These are phyloP conservation scores for Pseudochromis fuscus DNA, from an alignment of 2,797 vertebrate genomes.

Conservation along the genomic window DNA sequence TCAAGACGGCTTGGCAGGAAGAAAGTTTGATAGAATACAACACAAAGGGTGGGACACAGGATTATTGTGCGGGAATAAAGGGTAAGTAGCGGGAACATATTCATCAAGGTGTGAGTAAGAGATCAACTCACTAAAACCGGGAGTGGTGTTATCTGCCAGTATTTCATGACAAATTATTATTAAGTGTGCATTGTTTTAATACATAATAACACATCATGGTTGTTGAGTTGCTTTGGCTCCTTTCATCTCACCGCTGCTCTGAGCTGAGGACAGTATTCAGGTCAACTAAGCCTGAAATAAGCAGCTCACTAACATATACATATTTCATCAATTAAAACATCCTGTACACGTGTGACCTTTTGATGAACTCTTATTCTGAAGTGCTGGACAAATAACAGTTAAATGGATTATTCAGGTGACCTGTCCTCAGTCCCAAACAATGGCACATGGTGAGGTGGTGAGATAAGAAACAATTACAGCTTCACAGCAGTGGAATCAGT, in stretches of 20 bases:
- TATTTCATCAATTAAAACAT: too few relatives aligned
- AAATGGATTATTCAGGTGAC: too few relatives aligned
- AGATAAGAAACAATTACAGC: too few relatives aligned
- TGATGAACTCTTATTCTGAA: too few relatives aligned
- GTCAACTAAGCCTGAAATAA: too few relatives aligned
- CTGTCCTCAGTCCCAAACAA: too few relatives aligned
- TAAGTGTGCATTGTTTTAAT: neutral
- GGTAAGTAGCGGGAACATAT: neutral
- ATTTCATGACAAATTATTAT: neutral
- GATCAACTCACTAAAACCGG: neutral
- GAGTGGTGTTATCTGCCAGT: neutral
- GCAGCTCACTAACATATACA: too few relatives aligned
- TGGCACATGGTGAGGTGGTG: too few relatives aligned
- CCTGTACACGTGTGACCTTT: too few relatives aligned
- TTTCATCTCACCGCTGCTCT: neutral
- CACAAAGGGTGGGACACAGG: constrained; percentile 46
- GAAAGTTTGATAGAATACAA: neutral
- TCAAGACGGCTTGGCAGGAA: neutral
- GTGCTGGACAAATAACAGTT: too few relatives aligned
- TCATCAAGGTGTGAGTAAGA: neutral
- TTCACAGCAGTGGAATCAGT: too few relatives aligned
- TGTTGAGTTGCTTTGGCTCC: neutral
- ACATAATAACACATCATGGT: neutral
- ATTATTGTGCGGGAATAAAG: neutral
- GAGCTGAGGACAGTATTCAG: neutral